Evolutionary conservation across 2,797 vertebrate genomes (phyloP), one percentile per base, ranked within the genome.

Genomic region (Uromys caudimaculatus): DNA sequence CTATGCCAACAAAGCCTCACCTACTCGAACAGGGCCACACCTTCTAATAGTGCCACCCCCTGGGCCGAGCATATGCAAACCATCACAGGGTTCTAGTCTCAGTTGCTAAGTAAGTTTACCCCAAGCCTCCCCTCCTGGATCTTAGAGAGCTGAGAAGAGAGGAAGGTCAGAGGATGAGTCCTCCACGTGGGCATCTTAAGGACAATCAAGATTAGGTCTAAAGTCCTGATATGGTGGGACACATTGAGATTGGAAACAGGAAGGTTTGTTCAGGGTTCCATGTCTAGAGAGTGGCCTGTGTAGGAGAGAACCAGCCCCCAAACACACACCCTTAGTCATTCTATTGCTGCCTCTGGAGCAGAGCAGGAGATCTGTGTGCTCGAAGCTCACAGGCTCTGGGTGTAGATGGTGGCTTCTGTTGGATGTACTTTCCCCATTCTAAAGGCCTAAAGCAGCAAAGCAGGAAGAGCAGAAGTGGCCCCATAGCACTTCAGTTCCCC

Each of bases 351-450:
- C 27, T 62, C 8, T 32, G 54, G 24, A n/a, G 58, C 52, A 19
- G 35, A 56, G 41, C 35, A 19, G 27, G 56, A 75, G 60, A 27
- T 67, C 3, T 17, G 27, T 54, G 44, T 62, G n/a, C 0, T 27
- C 32, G 1, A 29, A 14, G 60, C 82, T n/a, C n/a, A 6, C 6
- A 14, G 75, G 52, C 60, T 44, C 35, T 21, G 10, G 10, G 60
- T 58, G 23, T 41, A 9, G 35, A 44, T 0, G 1, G 71, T 1
- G 1, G 2, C n/a, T 19, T 41, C 2, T 12, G 19, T 52, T 50
- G 32, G 67, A 27, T 3, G 17, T 23, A 17, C 76, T 75, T 11
- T n/a, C 10, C 52, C 44, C 44, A 38, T 32, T 24, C 44, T 78
- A n/a, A 16, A 13, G 23, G 44, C 77, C 71, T 73, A 8, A 23